Base-by-base conservation (phyloP, 2,113 vertebrate genomes). In the Callionymus lyra region DNA sequence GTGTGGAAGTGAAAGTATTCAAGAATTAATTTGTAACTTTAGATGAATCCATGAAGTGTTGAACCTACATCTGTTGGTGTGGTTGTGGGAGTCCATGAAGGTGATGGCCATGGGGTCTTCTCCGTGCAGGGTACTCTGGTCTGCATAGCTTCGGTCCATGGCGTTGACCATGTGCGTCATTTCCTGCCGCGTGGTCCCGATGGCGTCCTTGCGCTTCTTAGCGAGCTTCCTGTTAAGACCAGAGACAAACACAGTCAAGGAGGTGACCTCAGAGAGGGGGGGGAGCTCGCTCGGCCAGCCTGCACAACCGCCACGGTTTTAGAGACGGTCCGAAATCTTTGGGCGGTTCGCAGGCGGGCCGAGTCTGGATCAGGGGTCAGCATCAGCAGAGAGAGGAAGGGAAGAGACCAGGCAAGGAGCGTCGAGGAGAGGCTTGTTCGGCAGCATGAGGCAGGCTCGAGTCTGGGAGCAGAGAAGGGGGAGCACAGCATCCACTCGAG, bases 121-220 rank as follows among this genome's bases (percentile, higher is more conserved):
- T 0, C 90, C 90, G 15, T 97, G 94, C 46, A 98, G 77, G 1
- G 93, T 95, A 85, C 91, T 98, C 83, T 97, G 95, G 72, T 99
- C 95, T 0, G 91, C 95, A 0, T 97, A 99, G 58, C 94, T 97
- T 46, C 93, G 87, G 50, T 99, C 95, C 94, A 97, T 95, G 0
- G 94, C 92, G 1, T 97, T 97, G 59, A 97, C 95, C 93, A 99
- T 98, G 72, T 99, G 94, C 0, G 95, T 97, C 95, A 99, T 99
- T 79, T 99, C 95, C 76, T 99, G 94, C 2, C 95, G 84, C 0
- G 94, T 91, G 13, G 89, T 97, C 10, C 95, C 93, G 50, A 95
- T 90, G 16, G 89, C 93, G 40, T 99, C 94, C 68, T 98, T 98
- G 17, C 93, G 94, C 61, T 99, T 99, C 81, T 98, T 99, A 0